Percentiles rank a stretch among this genome's conserved stretches.
phyloP scores from a whole-genome alignment of 2,797 vertebrate species.

The Scleropages formosus region DNA sequence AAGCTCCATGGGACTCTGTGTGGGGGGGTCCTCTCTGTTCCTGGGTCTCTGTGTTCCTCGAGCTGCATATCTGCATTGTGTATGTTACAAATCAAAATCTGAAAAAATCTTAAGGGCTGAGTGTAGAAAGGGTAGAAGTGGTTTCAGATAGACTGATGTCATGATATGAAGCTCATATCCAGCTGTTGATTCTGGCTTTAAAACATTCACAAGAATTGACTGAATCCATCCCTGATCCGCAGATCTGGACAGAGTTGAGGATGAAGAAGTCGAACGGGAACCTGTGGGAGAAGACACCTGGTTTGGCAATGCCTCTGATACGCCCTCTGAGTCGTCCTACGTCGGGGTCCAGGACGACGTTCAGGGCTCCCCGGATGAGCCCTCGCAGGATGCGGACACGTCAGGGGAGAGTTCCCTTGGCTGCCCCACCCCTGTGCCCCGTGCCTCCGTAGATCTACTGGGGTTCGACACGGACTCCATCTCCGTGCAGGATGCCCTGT shows the following conservation, averaged over 20 bases:
- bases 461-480: conserved; percentile 73
- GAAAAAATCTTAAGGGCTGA: neutral
- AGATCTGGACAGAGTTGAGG: conserved; percentile 93
- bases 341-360: conserved; percentile 88
- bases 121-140: neutral
- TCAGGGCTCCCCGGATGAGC: conserved; percentile 71
- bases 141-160: neutral
- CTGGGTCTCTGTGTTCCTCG: neutral
- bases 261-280: conserved; percentile 81
- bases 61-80: too few species aligned
- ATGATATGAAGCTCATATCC: too few species aligned
- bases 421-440: conserved; percentile 86
- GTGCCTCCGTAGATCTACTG: conserved; percentile 82
- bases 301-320: conserved; percentile 88
- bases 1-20: neutral
- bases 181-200: neutral
- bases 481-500: conserved; percentile 63
- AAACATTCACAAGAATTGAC: neutral
- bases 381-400: conserved; percentile 68
- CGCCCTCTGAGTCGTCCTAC: conserved; percentile 86
- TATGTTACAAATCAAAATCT: neutral
- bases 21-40: neutral
- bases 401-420: conserved; percentile 88
- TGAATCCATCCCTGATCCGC: conserved; percentile 39
- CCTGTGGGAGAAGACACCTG: conserved; percentile 90